A percentile compares a stretch with the other conserved stretches of the same genome.
Conservation (phyloP, 92 coral and sea anemone genomes). For the Plumapathes pennacea region DNA sequence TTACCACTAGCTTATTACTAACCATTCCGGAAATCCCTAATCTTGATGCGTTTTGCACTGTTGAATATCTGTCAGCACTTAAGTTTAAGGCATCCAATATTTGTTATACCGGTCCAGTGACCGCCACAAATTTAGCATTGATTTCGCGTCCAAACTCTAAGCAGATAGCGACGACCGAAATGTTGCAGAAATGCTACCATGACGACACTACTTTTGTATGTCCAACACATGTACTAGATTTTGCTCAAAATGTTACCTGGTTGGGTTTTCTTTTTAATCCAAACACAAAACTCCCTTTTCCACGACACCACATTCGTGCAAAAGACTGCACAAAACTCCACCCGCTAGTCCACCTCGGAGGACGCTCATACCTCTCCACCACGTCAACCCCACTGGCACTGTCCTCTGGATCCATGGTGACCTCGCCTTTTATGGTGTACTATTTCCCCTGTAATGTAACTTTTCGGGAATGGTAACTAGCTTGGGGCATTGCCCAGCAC, state of each 20-base stretch:
- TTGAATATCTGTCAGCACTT: constrained; percentile 10
- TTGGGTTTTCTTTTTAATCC: constrained; percentile 15
- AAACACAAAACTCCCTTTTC: constrained; percentile 8
- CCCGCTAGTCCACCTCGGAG: constrained; percentile 26
- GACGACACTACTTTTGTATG: constrained; percentile 1
- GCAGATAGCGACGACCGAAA: constrained; percentile 1
- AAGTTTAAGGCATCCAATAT: constrained; percentile 18
- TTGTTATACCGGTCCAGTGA: constrained; percentile 20
- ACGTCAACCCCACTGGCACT: constrained; percentile 2
- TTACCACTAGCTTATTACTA: neutral
- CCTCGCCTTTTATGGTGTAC: constrained; percentile 14
- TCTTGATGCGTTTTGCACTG: constrained; percentile 7
- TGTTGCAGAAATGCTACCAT: constrained; percentile 9
- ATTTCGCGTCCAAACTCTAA: constrained; percentile 6
- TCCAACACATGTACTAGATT: constrained; percentile 5
- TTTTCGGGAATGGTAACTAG: constrained; percentile 16
- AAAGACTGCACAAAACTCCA: constrained; percentile 11
- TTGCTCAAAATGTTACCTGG: constrained; percentile 9
- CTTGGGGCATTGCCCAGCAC: constrained; percentile 14
- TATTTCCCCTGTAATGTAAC: constrained; percentile 40
- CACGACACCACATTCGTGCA: constrained; percentile 5
- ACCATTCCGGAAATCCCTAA: constrained; percentile 6
- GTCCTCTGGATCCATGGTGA: constrained; percentile 7
- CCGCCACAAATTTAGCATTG: constrained; percentile 9
- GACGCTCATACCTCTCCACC: constrained; percentile 16